Evolutionary conservation across 2,888 invertebrate genomes (phyloP), one percentile per base, ranked within the genome.

Genomic region (Drosophila flavopinicola): DNA sequence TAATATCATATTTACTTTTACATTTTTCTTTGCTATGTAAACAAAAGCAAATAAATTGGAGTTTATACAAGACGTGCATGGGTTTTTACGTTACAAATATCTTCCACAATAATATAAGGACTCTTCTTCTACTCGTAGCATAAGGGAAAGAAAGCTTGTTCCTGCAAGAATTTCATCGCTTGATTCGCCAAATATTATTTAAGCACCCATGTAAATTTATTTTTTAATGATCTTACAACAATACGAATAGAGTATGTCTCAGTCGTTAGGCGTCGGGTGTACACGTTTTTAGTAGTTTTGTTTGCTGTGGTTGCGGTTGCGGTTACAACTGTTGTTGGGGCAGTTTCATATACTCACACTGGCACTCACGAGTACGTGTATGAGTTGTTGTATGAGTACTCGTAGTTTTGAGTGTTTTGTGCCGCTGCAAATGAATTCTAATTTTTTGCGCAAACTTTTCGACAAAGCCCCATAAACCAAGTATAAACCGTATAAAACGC

Each of bases 351-450:
- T 59, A 63, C 58, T 70, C 53, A 38, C 42, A 48, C 54, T 59
- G 39, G 42, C 42, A 41, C 39, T 39, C 39, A 47, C 25, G 15
- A 27, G 42, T 42, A 33, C 47, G 24, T 42, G 38, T 51, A 17
- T 32, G 37, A 11, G 38, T 32, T 27, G 47, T 42, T 42, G 30
- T 41, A 24, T 17, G 38, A 33, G 25, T 13, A 25, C 75, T 59
- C 52, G 45, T 38, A 61, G 44, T 60, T 67, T 67, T 47, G 73
- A 71, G 78, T 84, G 73, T 60, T 51, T 51, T 66, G 54, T 59
- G 68, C 56, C 65, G 53, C 61, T 76, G 68, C 63, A 84, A 82
- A 82, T 84, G 82, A 82, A 82, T 86, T 84, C 66, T 77, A 86
- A 86, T 74, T 85, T 85, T 69, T 83, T 64, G 58, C 57, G 32